Percentiles rank a stretch among this genome's conserved stretches.
Evolutionary conservation across 1,140 invertebrate species (phyloP).

Genomic region (Acromyrmex heyeri): DNA sequence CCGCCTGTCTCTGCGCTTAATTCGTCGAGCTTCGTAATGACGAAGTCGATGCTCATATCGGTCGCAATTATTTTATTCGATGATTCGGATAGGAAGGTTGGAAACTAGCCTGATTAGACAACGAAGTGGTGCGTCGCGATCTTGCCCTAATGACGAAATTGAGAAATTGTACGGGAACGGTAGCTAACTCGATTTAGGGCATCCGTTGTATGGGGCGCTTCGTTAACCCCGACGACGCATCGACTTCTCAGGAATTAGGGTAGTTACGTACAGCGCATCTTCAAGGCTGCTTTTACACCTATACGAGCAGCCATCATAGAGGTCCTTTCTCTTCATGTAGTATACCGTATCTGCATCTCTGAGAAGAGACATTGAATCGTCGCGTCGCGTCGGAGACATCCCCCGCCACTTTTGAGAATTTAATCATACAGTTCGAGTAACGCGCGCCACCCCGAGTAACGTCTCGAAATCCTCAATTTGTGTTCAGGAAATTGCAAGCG

Average conservation of each 20-base stretch:
- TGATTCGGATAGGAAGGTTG: constrained; percentile 25
- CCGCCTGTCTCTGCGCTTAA: background rate
- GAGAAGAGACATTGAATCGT: constrained; percentile 67
- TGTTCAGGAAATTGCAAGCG: constrained; percentile 24
- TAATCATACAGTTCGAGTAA: constrained; percentile 78
- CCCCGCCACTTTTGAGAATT: constrained; percentile 74
- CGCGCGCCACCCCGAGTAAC: constrained; percentile 48
- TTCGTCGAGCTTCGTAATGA: constrained; percentile 24
- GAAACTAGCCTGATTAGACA: constrained; percentile 32
- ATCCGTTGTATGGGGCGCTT: constrained; percentile 68
- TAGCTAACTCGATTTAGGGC: constrained; percentile 63
- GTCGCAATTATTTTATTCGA: constrained; percentile 37
- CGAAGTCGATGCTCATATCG: constrained; percentile 1
- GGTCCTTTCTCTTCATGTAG: constrained; percentile 47
- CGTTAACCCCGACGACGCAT: constrained; percentile 71
- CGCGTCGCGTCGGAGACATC: constrained; percentile 21
- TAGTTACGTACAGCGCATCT: constrained; percentile 73
- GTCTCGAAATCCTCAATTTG: constrained; percentile 32
- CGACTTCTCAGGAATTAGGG: constrained; percentile 76
- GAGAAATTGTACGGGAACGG: constrained; percentile 52
- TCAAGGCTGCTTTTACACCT: constrained; percentile 72
- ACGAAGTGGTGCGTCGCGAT: constrained; percentile 21
- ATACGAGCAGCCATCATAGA: constrained; percentile 49
- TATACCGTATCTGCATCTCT: constrained; percentile 47
- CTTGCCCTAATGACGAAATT: constrained; percentile 48